Evolutionary conservation across 2,888 invertebrate species (phyloP), one percentile per base, ranked within the genome.

Genomic region (Cryptocephalus primarius): DNA sequence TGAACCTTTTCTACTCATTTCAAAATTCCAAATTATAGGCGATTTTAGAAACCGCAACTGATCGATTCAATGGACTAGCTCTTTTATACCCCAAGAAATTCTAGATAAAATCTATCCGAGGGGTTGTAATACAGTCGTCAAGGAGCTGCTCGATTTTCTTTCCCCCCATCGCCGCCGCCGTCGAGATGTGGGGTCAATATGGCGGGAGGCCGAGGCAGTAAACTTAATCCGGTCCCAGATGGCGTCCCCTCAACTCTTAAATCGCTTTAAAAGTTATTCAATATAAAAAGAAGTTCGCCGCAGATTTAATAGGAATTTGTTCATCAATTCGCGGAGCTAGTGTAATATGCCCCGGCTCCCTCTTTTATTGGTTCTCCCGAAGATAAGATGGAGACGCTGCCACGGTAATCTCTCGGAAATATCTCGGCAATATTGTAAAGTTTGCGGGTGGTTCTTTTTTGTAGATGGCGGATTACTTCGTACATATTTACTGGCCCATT

Each of bases 261-360:
- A 50, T 69, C 68, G 70, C 61, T 68, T 67, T 64, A 66, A 69
- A 70, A 70, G 67, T 70, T 70, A 68, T 70, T 70, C 70, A 70
- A 70, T 70, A 70, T 70, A 69, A 69, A 69, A 70, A 69, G 67
- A 66, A 66, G 65, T 65, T 64, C 52, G 57, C 60, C 63, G 64
- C 65, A 67, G 70, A 71, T 71, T 70, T 72, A 71, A 72, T 71
- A 70, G 69, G 68, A 70, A 70, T 70, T 70, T 70, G 70, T 69
- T 70, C 70, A 71, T 71, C 70, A 71, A 71, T 71, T 71, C 67
- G 65, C 69, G 65, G 62, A 66, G 68, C 62, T 59, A 57, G 61
- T 59, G 60, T 56, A 62, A 60, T 60, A 61, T 59, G 57, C 53
- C 47, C 47, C 11, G 52, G 52, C 54, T 48, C 52, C 59, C 55